These are phyloP conservation scores for Paraescarpia echinospica DNA, from an alignment of 1,140 invertebrate species.

Conservation along the genomic window DNA sequence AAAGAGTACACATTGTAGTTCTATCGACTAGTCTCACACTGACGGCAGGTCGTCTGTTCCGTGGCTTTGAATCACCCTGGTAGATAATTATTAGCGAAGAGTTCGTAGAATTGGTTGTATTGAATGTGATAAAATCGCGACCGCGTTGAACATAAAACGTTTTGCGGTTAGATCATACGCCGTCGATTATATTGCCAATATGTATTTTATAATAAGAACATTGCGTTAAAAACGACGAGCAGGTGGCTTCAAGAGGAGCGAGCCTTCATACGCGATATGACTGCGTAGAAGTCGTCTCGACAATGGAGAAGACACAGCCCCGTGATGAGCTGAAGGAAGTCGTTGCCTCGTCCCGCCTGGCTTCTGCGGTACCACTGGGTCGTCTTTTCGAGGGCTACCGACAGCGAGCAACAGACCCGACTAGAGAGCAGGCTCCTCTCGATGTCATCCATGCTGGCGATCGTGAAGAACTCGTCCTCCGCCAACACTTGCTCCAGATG, in stretches of 20 bases:
- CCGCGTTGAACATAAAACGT: too few relatives aligned
- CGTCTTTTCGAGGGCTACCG: background rate
- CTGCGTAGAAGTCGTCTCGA: background rate
- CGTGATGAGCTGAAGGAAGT: background rate
- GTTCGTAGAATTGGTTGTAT: too few relatives aligned
- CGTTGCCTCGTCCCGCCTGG: background rate
- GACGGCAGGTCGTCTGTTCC: too few relatives aligned
- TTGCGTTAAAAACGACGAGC: too few relatives aligned
- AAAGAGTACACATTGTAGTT: too few relatives aligned
- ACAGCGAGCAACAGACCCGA: background rate
- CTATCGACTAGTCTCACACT: too few relatives aligned
- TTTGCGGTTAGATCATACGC: too few relatives aligned
- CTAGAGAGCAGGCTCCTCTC: background rate
- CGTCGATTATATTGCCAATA: too few relatives aligned
- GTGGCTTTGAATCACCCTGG: too few relatives aligned
- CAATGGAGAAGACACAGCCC: background rate
- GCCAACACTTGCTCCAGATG: background rate
- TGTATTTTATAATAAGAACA: too few relatives aligned
- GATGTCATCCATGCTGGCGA: background rate
- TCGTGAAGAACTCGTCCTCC: background rate
- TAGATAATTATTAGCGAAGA: too few relatives aligned
- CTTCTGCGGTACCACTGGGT: background rate
- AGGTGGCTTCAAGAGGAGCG: background rate
- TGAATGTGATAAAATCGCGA: too few relatives aligned
- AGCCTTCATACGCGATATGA: background rate